Evolutionary conservation across 1,140 invertebrate genomes (phyloP).

Genomic region (Onthophagus taurus): DNA sequence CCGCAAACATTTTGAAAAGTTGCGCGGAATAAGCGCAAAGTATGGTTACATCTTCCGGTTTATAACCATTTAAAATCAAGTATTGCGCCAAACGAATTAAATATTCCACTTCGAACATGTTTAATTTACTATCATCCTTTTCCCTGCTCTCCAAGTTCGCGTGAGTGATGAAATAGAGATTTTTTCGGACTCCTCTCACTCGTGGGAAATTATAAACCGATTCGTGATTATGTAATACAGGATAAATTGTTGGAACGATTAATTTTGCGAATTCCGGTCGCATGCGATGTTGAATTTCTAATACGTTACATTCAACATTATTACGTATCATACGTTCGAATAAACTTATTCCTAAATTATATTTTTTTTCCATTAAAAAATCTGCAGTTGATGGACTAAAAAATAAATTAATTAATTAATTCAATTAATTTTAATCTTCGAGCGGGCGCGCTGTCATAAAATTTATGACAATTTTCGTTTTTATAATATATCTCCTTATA

Average conservation of each 20-base stretch:
- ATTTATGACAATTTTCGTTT: too few relatives aligned
- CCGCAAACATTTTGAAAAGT: constrained; percentile 43
- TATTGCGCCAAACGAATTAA: constrained; percentile 47
- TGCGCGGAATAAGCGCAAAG: constrained; percentile 58
- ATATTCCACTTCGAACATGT: constrained; percentile 50
- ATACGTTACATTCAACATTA: constrained; percentile 41
- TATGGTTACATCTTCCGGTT: constrained; percentile 51
- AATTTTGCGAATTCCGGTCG: constrained; percentile 51
- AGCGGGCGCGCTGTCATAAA: too few relatives aligned
- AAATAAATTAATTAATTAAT: too few relatives aligned
- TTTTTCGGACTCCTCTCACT: constrained; percentile 43
- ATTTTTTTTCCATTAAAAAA: constrained; percentile 45
- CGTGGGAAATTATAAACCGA: constrained; percentile 42
- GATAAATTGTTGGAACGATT: constrained; percentile 52
- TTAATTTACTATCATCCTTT: constrained; percentile 46
- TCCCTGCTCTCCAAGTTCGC: constrained; percentile 41
- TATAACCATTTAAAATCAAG: constrained; percentile 50
- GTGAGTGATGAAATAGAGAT: constrained; percentile 54
- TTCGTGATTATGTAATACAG: constrained; percentile 43
- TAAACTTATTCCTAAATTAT: constrained; percentile 59
- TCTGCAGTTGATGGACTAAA: constrained; percentile 51
- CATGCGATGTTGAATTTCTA: constrained; percentile 58
- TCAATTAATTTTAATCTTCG: too few relatives aligned
- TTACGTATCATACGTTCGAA: constrained; percentile 63
- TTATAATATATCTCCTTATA: too few relatives aligned